phyloP scores from a whole-genome alignment of 2,888 invertebrate genomes.

The Diabrotica balteata region DNA sequence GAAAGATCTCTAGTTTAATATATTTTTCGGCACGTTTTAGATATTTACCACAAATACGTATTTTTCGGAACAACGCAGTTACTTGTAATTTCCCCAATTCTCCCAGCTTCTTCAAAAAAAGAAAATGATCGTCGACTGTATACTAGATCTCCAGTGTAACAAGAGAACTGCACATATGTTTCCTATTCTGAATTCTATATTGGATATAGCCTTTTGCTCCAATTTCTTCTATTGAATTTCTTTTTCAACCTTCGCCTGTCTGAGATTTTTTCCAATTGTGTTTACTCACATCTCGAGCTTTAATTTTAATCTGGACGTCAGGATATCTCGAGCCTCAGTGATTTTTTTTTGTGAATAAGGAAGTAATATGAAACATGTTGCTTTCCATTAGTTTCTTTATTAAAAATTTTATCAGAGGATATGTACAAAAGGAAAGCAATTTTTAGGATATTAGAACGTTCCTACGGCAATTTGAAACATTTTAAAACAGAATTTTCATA shows the following conservation, averaged over 20 bases:
- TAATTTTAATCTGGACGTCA: constrained; percentile 24
- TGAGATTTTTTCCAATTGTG: constrained; percentile 23
- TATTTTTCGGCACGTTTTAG: not conserved
- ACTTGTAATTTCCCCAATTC: constrained; percentile 8
- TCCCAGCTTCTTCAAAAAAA: constrained; percentile 6
- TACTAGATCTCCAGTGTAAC: constrained; percentile 15
- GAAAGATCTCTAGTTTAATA: not conserved
- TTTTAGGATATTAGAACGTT: not conserved
- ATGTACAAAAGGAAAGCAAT: too few relatives aligned
- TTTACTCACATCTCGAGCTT: constrained; percentile 24
- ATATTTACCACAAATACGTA: too few relatives aligned
- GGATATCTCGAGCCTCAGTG: not conserved
- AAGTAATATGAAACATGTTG: constrained; percentile 2
- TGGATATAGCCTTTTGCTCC: constrained; percentile 21
- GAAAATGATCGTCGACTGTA: constrained; percentile 14
- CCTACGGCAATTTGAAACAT: too few relatives aligned
- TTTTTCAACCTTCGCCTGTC: constrained; percentile 21
- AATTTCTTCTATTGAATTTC: constrained; percentile 28
- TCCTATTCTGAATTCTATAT: constrained; percentile 24
- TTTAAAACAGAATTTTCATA: too few relatives aligned
- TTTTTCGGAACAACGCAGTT: not conserved
- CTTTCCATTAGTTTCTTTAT: constrained; percentile 6
- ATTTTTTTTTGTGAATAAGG: not conserved
- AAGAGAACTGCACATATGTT: constrained; percentile 21
- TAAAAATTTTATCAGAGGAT: constrained; percentile 3